Evolutionary conservation across 1,140 invertebrate species (phyloP), one percentile per base, ranked within the genome.

Genomic region (Saccostrea echinata): DNA sequence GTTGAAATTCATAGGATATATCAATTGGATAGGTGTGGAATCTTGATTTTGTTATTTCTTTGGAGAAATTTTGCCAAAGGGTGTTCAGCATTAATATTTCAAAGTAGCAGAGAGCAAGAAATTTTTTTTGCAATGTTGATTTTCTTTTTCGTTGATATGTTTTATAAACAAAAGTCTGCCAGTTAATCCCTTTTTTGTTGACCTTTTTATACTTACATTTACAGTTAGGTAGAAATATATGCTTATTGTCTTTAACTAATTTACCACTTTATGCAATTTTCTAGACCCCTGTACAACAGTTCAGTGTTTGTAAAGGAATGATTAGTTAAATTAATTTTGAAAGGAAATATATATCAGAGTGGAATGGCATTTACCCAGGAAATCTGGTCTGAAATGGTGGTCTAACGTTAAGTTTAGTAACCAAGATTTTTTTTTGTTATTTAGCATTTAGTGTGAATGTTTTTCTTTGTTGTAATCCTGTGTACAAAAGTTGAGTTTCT

Each of bases 361-460:
- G 27, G 68, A 71, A 71, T 71, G 68, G 68, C 68, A 71, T 71
- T 71, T 71, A 71, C 13, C 68, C 68, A 71, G 68, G 24, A 71
- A 57, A 71, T 71, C 68, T 71, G 68, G 68, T 71, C 27, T 30
- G 12, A 71, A 71, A 71, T 71, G 68, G 68, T 71, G 68, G 68
- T 71, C 68, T 71, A 21, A 21, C 21, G 24, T 71, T 71, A 71
- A 71, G 68, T 71, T 71, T 30, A 6, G 68, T 71, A 71, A 71
- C 68, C 68, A 71, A 71, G 68, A 71, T 71, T 11, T 71, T 51
- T 51, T 87, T 83, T 84, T 87, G 57, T 87, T 87, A 87, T 51
- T 82, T 83, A 83, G 86, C 86, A 87, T 87, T 87, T 87, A 83
- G 86, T 76, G 80, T 87, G 86, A 52, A 83, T 83, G 76, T 83